Base-by-base conservation (phyloP, 1,140 invertebrate genomes). In the Agrilus planipennis region DNA sequence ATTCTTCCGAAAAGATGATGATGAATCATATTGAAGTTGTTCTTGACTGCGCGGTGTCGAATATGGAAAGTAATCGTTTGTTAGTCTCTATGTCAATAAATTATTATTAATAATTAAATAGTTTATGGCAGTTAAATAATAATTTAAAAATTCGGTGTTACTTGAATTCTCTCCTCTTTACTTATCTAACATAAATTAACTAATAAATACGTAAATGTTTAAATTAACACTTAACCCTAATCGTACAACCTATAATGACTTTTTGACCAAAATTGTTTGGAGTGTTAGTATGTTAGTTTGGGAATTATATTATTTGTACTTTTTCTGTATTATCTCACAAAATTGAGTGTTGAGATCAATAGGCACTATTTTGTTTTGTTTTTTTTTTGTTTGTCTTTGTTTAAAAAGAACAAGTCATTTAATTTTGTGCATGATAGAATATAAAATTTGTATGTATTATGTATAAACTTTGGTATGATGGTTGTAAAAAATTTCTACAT, bases 151-250 rank as follows among this genome's bases (percentile, higher is more conserved):
- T n/a, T n/a, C n/a, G n/a, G n/a, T n/a, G n/a, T n/a, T n/a, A n/a
- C n/a, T n/a, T n/a, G n/a, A n/a, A n/a, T n/a, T n/a, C n/a, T n/a
- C n/a, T n/a, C n/a, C n/a, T n/a, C n/a, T n/a, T n/a, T n/a, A n/a
- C n/a, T n/a, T n/a, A n/a, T n/a, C n/a, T n/a, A 36, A 36, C 34
- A 50, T 46, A 50, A 50, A 50, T 50, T 50, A 50, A 47, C 42
- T 47, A 50, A 50, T 41, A 37, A 42, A 42, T 42, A 42, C 20
- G 22, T 42, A 42, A 25, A 18, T n/a, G n/a, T 14, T 37, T 34
- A 35, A 37, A 25, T 42, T 20, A 39, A 14, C 18, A 25, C 19
- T 36, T 3, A 15, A 23, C 17, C 20, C 34, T 36, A 36, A 36
- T 21, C 18, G 20, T 36, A 36, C 34, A 21, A 36, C 34, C 32